Evolutionary conservation across 2,113 vertebrate species (phyloP).

Genomic region (Phainopepla nitens): DNA sequence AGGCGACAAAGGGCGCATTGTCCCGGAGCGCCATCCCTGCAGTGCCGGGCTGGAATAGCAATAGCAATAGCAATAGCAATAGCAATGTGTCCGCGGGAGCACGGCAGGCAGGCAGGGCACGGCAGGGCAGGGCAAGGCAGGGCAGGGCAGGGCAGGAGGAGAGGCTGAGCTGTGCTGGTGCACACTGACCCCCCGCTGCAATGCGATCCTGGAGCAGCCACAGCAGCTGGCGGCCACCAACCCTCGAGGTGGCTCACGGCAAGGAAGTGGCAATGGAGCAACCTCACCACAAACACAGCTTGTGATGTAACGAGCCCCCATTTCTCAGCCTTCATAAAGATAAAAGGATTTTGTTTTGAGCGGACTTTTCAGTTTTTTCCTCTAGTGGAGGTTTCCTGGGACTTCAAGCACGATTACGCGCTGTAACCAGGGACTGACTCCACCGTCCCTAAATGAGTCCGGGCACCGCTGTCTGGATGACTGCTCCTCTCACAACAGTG

Average conservation of each 20-base stretch:
- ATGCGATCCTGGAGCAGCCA: not conserved
- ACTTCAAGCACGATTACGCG: not conserved
- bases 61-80: no score
- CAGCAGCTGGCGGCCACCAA: fast-evolving
- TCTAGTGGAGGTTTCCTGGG: not conserved
- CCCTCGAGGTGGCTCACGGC: fast-evolving
- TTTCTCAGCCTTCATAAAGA: not conserved
- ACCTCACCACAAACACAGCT: not conserved
- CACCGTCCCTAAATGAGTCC: not conserved
- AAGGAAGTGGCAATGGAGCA: not conserved
- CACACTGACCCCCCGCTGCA: not conserved
- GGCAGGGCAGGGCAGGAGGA: not conserved
- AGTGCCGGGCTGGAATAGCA: not conserved
- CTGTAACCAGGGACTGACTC: not conserved
- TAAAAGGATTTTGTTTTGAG: not conserved
- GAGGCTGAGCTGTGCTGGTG: not conserved
- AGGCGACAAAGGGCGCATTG: not conserved
- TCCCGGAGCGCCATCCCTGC: not conserved
- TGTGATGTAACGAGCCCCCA: not conserved
- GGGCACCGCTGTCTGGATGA: not conserved
- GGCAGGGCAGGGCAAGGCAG: not conserved
- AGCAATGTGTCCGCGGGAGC: not conserved
- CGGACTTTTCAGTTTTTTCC: not conserved
- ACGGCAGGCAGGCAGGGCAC: not conserved
- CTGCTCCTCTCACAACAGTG: not conserved